Conservation (phyloP, 2,888 invertebrate genomes). For the Parochlus steinenii region DNA sequence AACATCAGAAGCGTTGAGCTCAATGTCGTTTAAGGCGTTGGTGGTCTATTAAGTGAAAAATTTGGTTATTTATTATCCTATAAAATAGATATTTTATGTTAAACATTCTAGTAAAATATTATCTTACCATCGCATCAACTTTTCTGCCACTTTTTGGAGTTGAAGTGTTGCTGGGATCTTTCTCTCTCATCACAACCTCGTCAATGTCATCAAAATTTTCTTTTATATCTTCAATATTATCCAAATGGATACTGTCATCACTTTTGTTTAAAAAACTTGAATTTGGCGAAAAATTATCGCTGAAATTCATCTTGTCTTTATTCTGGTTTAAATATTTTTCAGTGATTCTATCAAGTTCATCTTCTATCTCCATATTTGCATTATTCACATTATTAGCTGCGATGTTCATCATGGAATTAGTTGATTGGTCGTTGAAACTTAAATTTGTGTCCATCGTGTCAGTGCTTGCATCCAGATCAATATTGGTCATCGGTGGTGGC, state of each 20-base stretch:
- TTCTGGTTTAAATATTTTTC: constrained; percentile 11
- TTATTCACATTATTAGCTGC: constrained; percentile 10
- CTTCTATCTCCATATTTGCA: constrained; percentile 11
- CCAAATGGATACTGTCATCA: constrained; percentile 33
- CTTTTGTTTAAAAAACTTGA: constrained; percentile 26
- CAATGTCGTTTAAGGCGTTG: neutral
- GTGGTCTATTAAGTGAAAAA: too few species aligned
- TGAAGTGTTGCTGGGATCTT: constrained; percentile 32
- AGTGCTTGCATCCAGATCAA: constrained; percentile 13
- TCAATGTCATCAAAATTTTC: constrained; percentile 15
- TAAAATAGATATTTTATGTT: too few species aligned
- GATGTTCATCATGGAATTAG: constrained; percentile 1
- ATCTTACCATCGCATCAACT: constrained; percentile 20
- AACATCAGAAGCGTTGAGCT: constrained; percentile 28
- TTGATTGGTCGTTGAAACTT: constrained; percentile 6
- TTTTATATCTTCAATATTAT: constrained; percentile 27
- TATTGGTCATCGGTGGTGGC: constrained; percentile 32
- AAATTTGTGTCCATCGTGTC: constrained; percentile 12
- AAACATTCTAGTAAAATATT: too few species aligned
- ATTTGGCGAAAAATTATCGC: constrained; percentile 23
- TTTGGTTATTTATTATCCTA: too few species aligned
- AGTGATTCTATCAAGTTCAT: constrained; percentile 11
- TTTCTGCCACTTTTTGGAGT: constrained; percentile 34
- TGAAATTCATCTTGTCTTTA: constrained; percentile 16
- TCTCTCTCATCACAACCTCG: constrained; percentile 11